phyloP scores from a whole-genome alignment of 2,113 vertebrate genomes.

The Labrus mixtus region DNA sequence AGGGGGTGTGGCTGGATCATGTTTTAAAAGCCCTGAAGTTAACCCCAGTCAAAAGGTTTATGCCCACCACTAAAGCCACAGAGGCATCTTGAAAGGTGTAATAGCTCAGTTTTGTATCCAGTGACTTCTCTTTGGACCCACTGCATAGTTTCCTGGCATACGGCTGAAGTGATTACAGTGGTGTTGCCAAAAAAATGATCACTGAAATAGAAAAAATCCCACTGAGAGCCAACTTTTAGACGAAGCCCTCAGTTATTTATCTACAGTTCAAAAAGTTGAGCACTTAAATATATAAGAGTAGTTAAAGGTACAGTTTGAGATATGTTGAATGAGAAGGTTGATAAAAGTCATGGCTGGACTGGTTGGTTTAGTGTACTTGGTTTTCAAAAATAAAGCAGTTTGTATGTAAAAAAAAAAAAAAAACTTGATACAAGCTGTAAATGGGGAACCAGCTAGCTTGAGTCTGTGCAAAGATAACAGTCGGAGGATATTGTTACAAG shows the following conservation, averaged over 20 bases:
- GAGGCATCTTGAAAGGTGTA: constrained; percentile 64
- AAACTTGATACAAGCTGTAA: too few relatives aligned
- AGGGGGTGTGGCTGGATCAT: constrained; percentile 65
- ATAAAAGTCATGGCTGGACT: neutral
- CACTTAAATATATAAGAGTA: neutral
- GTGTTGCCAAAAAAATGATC: neutral
- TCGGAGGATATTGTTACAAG: too few relatives aligned
- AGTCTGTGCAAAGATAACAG: too few relatives aligned
- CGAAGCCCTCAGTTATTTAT: neutral
- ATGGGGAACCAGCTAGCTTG: too few relatives aligned
- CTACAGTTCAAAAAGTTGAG: neutral
- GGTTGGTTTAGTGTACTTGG: too few relatives aligned
- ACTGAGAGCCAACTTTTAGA: neutral
- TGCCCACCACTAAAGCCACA: constrained; percentile 71
- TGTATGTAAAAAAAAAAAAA: too few relatives aligned
- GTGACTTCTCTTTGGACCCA: constrained; percentile 53
- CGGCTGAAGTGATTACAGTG: neutral
- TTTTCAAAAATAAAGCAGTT: too few relatives aligned
- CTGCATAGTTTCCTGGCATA: constrained; percentile 15
- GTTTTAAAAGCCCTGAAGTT: constrained; percentile 79
- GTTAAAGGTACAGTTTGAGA: neutral
- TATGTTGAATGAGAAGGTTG: neutral
- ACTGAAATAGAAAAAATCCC: neutral
- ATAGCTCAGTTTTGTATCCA: constrained; percentile 47
- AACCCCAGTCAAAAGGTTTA: constrained; percentile 81